Evolutionary conservation across 2,113 vertebrate genomes (phyloP).

Genomic region (Gavia stellata): DNA sequence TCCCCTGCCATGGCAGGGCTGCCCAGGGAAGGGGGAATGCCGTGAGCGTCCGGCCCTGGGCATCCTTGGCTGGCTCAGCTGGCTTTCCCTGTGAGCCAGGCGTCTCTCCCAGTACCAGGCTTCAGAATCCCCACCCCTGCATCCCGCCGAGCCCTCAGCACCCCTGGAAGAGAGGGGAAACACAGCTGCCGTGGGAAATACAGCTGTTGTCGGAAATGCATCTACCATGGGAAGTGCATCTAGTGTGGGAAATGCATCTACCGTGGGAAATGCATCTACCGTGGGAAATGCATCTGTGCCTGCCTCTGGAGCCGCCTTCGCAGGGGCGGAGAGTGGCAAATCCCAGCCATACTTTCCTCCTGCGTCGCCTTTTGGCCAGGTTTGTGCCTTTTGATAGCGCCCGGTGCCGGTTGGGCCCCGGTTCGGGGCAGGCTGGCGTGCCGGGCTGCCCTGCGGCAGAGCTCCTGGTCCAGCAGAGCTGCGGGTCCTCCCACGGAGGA

Average conservation of each 20-base stretch:
- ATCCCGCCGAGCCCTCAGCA: accelerated
- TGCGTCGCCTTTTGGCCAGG: neutral
- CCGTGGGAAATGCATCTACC: constrained; percentile 20
- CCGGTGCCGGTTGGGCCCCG: accelerated
- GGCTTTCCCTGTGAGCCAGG: neutral
- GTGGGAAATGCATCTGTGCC: neutral
- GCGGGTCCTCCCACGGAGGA: neutral
- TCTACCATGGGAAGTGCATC: neutral
- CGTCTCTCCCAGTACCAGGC: accelerated
- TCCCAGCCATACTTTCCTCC: neutral
- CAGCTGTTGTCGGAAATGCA: neutral
- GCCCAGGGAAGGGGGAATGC: neutral
- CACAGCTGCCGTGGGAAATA: neutral
- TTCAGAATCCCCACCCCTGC: neutral
- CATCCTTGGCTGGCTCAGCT: neutral
- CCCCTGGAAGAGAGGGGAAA: neutral
- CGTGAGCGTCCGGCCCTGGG: accelerated
- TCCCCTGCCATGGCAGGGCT: too few species aligned
- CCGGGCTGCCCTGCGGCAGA: accelerated
- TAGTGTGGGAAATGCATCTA: neutral
- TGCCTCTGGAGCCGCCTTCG: neutral
- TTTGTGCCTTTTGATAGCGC: neutral
- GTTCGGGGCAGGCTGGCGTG: neutral
- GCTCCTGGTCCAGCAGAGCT: neutral
- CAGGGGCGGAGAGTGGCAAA: neutral